phyloP scores from a whole-genome alignment of 2,113 vertebrate genomes.

The Macrotis lagotis region DNA sequence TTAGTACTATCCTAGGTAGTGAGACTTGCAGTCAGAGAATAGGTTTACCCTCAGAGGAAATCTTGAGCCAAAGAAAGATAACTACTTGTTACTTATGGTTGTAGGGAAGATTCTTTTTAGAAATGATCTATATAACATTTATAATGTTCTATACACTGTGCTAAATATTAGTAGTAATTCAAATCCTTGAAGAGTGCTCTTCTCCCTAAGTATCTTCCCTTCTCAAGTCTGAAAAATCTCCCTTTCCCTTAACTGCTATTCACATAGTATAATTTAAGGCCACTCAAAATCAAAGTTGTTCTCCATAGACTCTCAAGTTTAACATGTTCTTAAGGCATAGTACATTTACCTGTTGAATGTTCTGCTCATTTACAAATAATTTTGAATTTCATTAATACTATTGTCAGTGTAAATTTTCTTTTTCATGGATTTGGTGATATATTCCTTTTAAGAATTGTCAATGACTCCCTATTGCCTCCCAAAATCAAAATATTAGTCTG shows the following conservation, averaged over 20 bases:
- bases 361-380: background rate
- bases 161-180: background rate
- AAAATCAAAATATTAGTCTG: background rate
- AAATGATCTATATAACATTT: background rate
- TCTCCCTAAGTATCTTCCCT: background rate
- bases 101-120: background rate
- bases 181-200: background rate
- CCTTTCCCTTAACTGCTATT: background rate
- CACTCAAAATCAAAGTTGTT: background rate
- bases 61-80: background rate
- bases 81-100: background rate
- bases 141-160: background rate
- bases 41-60: background rate
- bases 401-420: background rate
- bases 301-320: background rate
- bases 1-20: background rate
- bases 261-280: background rate
- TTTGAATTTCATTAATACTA: background rate
- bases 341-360: background rate
- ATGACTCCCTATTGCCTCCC: background rate
- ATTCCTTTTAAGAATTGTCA: background rate
- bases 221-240: background rate
- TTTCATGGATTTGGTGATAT: background rate
- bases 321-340: background rate
- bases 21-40: rapidly evolving